Conservation (phyloP, 2,797 vertebrate species). For the Phalanger gymnotis region DNA sequence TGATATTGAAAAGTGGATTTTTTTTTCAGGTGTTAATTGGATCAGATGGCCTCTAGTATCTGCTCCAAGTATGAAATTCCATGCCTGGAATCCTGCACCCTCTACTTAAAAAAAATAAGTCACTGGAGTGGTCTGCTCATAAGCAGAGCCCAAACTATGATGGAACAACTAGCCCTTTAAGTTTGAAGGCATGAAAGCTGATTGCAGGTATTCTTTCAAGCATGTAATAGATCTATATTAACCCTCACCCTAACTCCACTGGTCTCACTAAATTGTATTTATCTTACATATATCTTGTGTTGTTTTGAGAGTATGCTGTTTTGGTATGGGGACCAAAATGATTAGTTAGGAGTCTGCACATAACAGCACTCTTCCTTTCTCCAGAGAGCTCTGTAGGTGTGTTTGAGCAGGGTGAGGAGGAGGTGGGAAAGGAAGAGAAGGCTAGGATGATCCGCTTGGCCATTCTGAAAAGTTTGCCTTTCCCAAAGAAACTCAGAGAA, state of each 20-base stretch:
- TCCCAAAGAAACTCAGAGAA: neutral
- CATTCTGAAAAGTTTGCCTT: neutral
- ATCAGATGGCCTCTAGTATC: neutral
- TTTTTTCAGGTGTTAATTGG: neutral
- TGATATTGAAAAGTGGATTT: neutral
- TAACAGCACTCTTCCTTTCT: neutral
- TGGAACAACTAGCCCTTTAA: neutral
- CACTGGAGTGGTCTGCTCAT: neutral
- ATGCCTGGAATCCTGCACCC: neutral
- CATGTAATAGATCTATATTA: neutral
- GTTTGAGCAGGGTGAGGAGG: neutral
- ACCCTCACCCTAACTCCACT: neutral
- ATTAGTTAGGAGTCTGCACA: neutral
- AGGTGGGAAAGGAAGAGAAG: neutral
- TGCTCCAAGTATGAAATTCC: neutral
- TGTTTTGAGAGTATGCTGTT: neutral
- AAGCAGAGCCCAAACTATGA: neutral
- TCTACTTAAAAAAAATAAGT: neutral
- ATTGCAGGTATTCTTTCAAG: neutral
- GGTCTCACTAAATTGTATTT: neutral
- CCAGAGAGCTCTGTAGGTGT: neutral
- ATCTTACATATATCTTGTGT: neutral
- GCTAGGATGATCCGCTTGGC: neutral
- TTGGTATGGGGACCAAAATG: neutral
- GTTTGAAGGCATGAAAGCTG: neutral